Evolutionary conservation across 2,113 vertebrate species (phyloP), one percentile per base, ranked within the genome.

Genomic region (Panurus biarmicus): DNA sequence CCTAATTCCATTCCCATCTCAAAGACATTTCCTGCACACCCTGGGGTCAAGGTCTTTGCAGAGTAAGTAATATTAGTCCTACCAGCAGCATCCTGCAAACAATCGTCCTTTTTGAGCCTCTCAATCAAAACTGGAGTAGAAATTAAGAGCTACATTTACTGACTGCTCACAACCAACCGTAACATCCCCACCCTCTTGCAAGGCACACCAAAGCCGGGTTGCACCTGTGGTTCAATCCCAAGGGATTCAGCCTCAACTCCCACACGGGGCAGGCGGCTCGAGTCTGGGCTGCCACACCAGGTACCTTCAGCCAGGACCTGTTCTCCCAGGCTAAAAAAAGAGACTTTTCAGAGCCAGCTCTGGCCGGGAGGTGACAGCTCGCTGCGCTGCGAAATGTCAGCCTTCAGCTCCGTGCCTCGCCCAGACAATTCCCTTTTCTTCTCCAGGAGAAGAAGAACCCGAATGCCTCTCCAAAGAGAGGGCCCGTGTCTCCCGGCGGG

Each of bases 351-450:
- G 25, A 45, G 83, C 12, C 56, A 18, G 21, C 35, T 48, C 50
- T 1, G 15, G 35, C 28, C n/a, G 3, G 42, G 67, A 71, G 71
- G 29, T 72, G 48, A 66, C 87, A 76, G 78, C 22, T 60, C 4
- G 10, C 66, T 20, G 29, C 18, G 13, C 79, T 67, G 84, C 42
- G 33, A 18, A 56, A 42, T 11, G 23, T 24, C 87, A 81, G 65
- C 84, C 56, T 58, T 45, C 66, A 36, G 74, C 77, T 54, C 28
- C 14, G 11, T 5, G 38, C 65, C 84, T 80, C 48, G 9, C 65
- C 44, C 89, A 93, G 69, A 80, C 89, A 92, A 83, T 89, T 85
- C 66, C 40, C 62, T 33, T 29, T 54, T 57, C 84, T 70, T 60
- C 57, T 51, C 40, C 6, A 18, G 47, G 42, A 25, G 26, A 62